phyloP scores from a whole-genome alignment of 2,888 invertebrate genomes.

The Anthoptus insignis region DNA sequence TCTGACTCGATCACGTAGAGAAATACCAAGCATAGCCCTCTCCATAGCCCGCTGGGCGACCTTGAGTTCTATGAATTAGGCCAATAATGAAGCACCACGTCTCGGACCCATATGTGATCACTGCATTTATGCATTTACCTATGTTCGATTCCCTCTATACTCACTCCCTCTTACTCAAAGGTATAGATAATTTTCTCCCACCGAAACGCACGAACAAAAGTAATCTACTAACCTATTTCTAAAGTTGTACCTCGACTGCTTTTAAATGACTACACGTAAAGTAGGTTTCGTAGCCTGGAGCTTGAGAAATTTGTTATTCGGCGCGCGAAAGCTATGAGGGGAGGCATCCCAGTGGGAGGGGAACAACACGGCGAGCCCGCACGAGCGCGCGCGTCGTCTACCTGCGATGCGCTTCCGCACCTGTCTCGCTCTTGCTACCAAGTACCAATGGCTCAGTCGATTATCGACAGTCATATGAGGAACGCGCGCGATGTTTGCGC shows the following conservation, averaged over 20 bases:
- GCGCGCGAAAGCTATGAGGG: constrained; percentile 68
- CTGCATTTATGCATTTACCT: too few species aligned
- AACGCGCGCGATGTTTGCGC: constrained; percentile 67
- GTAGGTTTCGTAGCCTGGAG: constrained; percentile 57
- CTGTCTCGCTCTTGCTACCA: constrained; percentile 54
- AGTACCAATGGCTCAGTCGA: constrained; percentile 62
- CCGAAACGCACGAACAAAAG: constrained; percentile 2
- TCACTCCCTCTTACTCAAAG: too few species aligned
- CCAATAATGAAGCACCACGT: too few species aligned
- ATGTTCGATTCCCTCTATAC: too few species aligned
- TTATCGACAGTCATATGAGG: constrained; percentile 55
- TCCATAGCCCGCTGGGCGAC: too few species aligned
- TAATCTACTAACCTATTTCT: constrained; percentile 47
- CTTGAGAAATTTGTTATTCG: constrained; percentile 70
- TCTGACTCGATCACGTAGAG: too few species aligned
- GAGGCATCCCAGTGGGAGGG: constrained; percentile 36
- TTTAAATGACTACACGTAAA: constrained; percentile 51
- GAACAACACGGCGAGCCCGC: constrained; percentile 40
- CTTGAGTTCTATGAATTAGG: too few species aligned
- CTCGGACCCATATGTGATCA: too few species aligned
- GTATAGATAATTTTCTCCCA: background rate
- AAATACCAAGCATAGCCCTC: too few species aligned
- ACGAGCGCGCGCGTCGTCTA: constrained; percentile 52
- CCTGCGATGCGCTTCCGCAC: constrained; percentile 55
- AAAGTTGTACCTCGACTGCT: constrained; percentile 37